Evolutionary conservation across 2,797 vertebrate species (phyloP).

Genomic region (Crypturellus tataupa): DNA sequence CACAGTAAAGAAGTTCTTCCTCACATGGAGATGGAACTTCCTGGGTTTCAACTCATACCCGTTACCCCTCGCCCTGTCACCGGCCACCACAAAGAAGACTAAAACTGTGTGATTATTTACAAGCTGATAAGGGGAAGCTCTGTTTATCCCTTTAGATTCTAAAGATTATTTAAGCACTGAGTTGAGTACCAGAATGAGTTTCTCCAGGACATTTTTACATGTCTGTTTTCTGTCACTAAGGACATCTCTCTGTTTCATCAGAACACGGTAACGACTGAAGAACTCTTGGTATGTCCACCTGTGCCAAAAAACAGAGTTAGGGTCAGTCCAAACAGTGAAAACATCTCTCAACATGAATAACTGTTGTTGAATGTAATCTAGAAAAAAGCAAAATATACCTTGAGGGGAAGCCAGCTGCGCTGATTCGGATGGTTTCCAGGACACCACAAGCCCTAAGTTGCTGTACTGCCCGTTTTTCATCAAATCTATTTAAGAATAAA

Average conservation of each 20-base stretch:
- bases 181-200: constrained; percentile 90
- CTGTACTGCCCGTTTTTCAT: constrained; percentile 97
- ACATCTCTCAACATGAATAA: not conserved
- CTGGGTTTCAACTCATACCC: too few relatives aligned
- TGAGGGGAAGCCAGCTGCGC: constrained; percentile 97
- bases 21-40: too few relatives aligned
- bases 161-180: not conserved
- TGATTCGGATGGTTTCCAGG: constrained; percentile 97
- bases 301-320: constrained; percentile 34
- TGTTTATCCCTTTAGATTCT: not conserved
- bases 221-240: constrained; percentile 93
- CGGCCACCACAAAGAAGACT: not conserved
- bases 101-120: not conserved
- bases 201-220: constrained; percentile 95
- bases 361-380: not conserved
- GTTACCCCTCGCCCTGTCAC: too few relatives aligned
- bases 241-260: constrained; percentile 98
- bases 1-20: too few relatives aligned
- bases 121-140: rapidly evolving
- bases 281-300: constrained; percentile 99
- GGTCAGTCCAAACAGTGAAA: not conserved
- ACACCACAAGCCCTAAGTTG: constrained; percentile 97
- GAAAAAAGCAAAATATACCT: constrained; percentile 80
- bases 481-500: constrained; percentile 84
- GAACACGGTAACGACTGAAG: constrained; percentile 96